Base-by-base conservation (phyloP, 2,797 vertebrate genomes). In the Paguma larvata region DNA sequence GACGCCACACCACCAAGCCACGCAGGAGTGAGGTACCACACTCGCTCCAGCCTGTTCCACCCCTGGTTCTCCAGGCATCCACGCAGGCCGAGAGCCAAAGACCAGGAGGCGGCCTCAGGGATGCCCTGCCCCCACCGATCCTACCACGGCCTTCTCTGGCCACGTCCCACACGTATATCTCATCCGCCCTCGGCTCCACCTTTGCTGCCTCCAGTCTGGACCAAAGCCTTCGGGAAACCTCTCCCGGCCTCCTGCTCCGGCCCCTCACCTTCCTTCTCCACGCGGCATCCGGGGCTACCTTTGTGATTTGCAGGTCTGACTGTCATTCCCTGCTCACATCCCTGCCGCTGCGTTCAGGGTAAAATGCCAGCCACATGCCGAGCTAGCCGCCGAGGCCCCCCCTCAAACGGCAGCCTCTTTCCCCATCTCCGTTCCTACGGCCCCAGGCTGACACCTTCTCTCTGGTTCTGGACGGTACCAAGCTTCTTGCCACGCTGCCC, bases 401-500 rank as follows among this genome's bases (percentile, higher is more conserved):
- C 15, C 16, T 10, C 53, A 30, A 25, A 19, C 1, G 9, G 92
- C 68, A 73, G 78, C 89, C 23, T 77, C 32, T 56, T 48, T 51
- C 21, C 41, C 41, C 25, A 8, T 46, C 83, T 92, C 16, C 2
- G n/a, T 16, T 46, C 68, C 34, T 1, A 84, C 3, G 25, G 34
- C 46, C 67, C n/a, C 78, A 59, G n/a, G 46, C 41, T 59, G 19
- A 44, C 27, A 1, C 30, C 6, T n/a, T 27, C 75, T 21, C 30
- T 62, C 44, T 16, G 38, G 85, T 44, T 38, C 21, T 68, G 78
- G 78, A 32, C n/a, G 15, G 41, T 2, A 16, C 3, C 32, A n/a
- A n/a, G 83, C 44, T 25, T 32, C 63, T 38, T 3, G 62, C 16
- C 6, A 2, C 18, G 5, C 0, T 4, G 2, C 1, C 2, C 11